A percentile compares a stretch with the other conserved stretches of the same genome.
Evolutionary conservation across 1,140 invertebrate species (phyloP).

Genomic region (Bombus consobrinus): DNA sequence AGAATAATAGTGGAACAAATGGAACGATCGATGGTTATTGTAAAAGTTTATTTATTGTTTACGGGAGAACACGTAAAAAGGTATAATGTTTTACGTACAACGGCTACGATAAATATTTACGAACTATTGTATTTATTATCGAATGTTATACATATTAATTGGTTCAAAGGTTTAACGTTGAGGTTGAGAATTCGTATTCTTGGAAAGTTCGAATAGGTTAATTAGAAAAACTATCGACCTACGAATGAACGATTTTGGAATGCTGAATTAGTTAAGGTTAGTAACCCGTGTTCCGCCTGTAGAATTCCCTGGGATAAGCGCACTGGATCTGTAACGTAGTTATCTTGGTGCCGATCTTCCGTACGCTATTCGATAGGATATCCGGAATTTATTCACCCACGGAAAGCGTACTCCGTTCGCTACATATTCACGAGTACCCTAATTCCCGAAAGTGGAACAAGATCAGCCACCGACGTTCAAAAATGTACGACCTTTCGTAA

Average conservation of each 20-base stretch:
- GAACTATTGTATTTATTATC: no score
- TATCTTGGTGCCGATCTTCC: neutral
- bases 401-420: neutral
- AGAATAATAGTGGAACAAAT: no score
- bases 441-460: neutral
- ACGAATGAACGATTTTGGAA: no score
- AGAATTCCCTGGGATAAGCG: neutral
- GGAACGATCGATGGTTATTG: no score
- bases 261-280: neutral
- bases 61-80: no score
- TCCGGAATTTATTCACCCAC: neutral
- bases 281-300: neutral
- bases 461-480: neutral
- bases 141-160: no score
- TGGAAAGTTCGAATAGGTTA: neutral
- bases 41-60: no score
- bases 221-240: neutral
- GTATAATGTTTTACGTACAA: no score
- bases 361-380: no score
- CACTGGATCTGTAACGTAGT: neutral
- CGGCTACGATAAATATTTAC: no score
- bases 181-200: neutral
- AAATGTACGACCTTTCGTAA: neutral
- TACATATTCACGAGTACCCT: neutral
- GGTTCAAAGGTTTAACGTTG: neutral